Conservation (phyloP, 2,888 invertebrate species). For the Eledona agricola region DNA sequence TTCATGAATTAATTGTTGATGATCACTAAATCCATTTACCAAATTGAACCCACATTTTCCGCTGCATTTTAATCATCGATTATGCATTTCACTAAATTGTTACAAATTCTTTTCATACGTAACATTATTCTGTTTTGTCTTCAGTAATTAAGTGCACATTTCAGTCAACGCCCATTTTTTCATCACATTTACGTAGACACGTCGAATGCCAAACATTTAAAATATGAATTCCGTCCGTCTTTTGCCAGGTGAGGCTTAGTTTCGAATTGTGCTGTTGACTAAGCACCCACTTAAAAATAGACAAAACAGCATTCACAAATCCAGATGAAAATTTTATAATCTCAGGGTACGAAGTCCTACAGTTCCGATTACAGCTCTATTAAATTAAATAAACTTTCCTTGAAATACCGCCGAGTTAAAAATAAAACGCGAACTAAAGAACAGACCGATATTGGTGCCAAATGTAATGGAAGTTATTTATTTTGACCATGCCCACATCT, state of each 20-base stretch:
- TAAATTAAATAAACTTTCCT: slow-evolving; percentile 3
- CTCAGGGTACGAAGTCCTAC: too few species aligned
- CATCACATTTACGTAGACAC: slow-evolving; percentile 40
- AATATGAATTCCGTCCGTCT: slow-evolving; percentile 26
- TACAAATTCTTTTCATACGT: too few species aligned
- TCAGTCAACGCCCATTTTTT: slow-evolving; percentile 13
- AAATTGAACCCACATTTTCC: too few species aligned
- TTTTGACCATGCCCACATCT: slow-evolving; percentile 7
- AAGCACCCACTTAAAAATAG: slow-evolving; percentile 15
- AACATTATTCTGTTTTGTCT: too few species aligned
- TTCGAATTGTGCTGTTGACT: slow-evolving; percentile 6
- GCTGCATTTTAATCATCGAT: too few species aligned
- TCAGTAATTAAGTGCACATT: too few species aligned
- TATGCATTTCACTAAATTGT: too few species aligned
- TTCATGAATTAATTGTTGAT: too few species aligned
- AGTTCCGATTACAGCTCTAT: not conserved
- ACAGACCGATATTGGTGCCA: slow-evolving; percentile 6
- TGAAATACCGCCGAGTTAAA: not conserved
- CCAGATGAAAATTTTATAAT: too few species aligned
- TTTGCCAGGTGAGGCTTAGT: slow-evolving; percentile 28
- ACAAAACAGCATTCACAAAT: too few species aligned
- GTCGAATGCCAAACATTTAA: slow-evolving; percentile 41
- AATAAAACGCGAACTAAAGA: slow-evolving; percentile 7
- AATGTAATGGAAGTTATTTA: slow-evolving; percentile 12
- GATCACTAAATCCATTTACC: too few species aligned